A percentile compares a stretch with the other conserved stretches of the same genome.
Conservation (phyloP, 2,797 vertebrate species). For the Sebastes oblongus region DNA sequence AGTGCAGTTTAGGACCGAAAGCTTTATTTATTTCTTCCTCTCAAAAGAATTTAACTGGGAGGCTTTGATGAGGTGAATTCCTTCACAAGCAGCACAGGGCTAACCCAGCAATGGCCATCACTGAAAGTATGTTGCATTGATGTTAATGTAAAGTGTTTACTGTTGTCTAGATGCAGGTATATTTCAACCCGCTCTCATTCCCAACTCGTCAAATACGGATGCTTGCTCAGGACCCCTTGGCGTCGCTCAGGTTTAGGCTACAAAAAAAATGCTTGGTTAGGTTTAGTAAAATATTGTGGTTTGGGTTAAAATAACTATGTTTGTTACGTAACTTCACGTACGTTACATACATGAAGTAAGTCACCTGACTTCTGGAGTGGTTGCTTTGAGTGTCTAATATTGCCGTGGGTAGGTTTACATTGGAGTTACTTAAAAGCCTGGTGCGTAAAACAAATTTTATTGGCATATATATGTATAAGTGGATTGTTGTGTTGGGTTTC, state of each 20-base stretch:
- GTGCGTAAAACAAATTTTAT: background rate
- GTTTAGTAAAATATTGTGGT: background rate
- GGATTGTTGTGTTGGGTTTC: too few species aligned
- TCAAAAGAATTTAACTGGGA: background rate
- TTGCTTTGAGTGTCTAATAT: background rate
- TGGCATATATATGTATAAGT: too few species aligned
- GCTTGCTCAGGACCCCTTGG: background rate
- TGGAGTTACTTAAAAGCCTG: background rate
- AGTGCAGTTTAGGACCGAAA: background rate
- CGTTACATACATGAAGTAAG: background rate
- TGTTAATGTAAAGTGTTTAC: background rate
- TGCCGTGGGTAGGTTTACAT: background rate
- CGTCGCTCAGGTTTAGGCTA: background rate
- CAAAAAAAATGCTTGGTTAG: background rate
- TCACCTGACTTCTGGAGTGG: too few species aligned
- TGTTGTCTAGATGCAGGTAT: background rate
- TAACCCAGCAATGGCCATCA: background rate
- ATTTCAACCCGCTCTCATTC: background rate
- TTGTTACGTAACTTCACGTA: background rate
- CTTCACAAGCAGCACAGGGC: background rate
- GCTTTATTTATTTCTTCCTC: background rate
- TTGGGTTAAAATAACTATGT: background rate
- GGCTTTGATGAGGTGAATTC: background rate
- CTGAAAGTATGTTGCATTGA: background rate
- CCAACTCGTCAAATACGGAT: background rate